Evolutionary conservation across 2,888 invertebrate species (phyloP).

Genomic region (Oscheius sp.): DNA sequence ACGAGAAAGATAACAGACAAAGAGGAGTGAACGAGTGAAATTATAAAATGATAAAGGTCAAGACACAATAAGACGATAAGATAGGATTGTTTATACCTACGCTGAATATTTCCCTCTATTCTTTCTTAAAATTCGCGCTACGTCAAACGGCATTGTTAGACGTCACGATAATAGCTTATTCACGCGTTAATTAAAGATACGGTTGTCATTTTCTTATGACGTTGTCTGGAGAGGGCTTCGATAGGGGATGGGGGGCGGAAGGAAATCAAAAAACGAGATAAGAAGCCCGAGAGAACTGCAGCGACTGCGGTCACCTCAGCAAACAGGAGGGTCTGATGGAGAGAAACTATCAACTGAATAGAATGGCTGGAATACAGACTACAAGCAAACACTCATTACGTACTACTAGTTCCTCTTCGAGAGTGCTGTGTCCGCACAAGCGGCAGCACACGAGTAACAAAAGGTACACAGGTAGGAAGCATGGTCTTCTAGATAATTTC

Average conservation of each 20-base stretch:
- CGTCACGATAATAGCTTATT: too few relatives aligned
- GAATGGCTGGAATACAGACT: slow-evolving; percentile 15
- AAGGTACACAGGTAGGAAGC: too few relatives aligned
- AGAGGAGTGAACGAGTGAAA: neutral
- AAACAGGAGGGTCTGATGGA: slow-evolving; percentile 10
- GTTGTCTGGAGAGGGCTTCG: too few relatives aligned
- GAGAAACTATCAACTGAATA: slow-evolving; percentile 13
- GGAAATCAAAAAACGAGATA: neutral
- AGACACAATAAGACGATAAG: too few relatives aligned
- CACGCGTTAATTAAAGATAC: too few relatives aligned
- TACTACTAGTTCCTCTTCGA: neutral
- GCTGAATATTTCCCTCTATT: too few relatives aligned
- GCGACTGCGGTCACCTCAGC: slow-evolving; percentile 16
- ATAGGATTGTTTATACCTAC: slow-evolving; percentile 15
- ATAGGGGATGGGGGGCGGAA: too few relatives aligned
- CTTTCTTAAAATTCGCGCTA: neutral
- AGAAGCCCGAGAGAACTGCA: neutral
- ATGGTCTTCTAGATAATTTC: too few relatives aligned
- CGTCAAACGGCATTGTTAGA: too few relatives aligned
- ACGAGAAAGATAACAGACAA: neutral
- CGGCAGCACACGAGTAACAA: too few relatives aligned
- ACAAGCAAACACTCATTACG: slow-evolving; percentile 23
- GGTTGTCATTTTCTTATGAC: too few relatives aligned
- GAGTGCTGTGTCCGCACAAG: too few relatives aligned
- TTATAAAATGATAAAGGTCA: neutral